Evolutionary conservation across 2,888 invertebrate species (phyloP).

Genomic region (Ernsta delagoae): DNA sequence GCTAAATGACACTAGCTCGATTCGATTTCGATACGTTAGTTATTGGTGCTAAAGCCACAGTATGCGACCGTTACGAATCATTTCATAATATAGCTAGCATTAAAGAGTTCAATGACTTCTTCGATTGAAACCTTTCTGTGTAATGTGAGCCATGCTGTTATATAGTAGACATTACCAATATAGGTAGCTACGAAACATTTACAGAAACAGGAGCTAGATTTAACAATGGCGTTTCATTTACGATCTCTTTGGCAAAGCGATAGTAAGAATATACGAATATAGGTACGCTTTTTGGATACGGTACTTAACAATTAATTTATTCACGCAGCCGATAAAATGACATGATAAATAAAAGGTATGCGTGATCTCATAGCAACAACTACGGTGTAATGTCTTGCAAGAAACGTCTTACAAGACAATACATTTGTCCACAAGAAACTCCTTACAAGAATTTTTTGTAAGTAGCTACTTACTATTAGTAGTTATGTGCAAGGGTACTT

Average conservation of each 20-base stretch:
- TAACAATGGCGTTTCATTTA: conserved; percentile 7
- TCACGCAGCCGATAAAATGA: too few species aligned
- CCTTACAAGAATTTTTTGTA: too few species aligned
- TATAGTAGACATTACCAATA: conserved; percentile 7
- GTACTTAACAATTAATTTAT: not conserved
- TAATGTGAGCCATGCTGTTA: conserved; percentile 19
- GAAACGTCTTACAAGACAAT: too few species aligned
- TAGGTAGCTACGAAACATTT: not conserved
- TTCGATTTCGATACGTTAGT: too few species aligned
- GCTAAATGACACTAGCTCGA: too few species aligned
- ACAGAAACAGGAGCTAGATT: conserved; percentile 1
- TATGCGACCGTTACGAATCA: not conserved
- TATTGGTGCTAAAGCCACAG: too few species aligned
- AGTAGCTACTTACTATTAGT: too few species aligned
- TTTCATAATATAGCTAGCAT: conserved; percentile 6
- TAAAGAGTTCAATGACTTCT: conserved; percentile 26
- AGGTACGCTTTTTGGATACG: not conserved
- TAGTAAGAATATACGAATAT: not conserved
- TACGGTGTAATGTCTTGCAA: too few species aligned
- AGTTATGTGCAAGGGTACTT: too few species aligned
- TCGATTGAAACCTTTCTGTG: conserved; percentile 28
- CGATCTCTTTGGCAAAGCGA: not conserved
- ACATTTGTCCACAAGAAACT: too few species aligned
- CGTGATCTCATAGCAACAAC: too few species aligned
- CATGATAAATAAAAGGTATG: too few species aligned